Percentiles rank a stretch among this genome's conserved stretches.
phyloP scores from a whole-genome alignment of 2,113 vertebrate species.

The Onychostruthus taczanowskii region DNA sequence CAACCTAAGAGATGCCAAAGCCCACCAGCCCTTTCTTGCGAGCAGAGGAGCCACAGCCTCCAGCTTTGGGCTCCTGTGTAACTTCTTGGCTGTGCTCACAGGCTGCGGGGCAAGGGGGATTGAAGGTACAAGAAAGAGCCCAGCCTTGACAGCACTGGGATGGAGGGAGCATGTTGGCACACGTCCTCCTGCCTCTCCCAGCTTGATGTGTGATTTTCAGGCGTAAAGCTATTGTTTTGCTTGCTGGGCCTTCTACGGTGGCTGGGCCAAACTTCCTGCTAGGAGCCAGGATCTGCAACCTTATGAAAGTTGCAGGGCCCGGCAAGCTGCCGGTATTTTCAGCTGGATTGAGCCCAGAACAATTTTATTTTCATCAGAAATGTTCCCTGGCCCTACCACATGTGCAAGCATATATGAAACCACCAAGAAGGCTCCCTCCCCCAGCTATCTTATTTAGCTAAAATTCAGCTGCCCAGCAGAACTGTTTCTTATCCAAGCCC shows the following conservation, averaged over 20 bases:
- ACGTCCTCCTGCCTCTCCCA: neutral
- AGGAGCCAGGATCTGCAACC: conserved; percentile 59
- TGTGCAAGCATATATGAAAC: conserved; percentile 48
- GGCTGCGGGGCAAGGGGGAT: neutral
- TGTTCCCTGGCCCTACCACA: conserved; percentile 63
- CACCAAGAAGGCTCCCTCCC: conserved; percentile 64
- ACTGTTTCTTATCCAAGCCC: conserved; percentile 60
- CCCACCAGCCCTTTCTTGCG: neutral
- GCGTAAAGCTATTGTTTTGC: conserved; percentile 24
- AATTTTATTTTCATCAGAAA: conserved; percentile 69
- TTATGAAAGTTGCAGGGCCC: conserved; percentile 55
- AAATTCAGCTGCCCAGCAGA: conserved; percentile 61
- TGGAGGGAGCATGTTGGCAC: neutral
- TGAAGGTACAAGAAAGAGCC: neutral
- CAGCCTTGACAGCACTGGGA: fast-evolving
- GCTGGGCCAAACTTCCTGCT: conserved; percentile 29
- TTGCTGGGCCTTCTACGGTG: neutral
- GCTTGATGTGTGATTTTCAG: neutral
- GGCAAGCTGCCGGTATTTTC: conserved; percentile 53
- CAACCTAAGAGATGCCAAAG: neutral
- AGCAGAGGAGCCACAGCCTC: neutral
- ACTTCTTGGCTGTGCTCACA: neutral
- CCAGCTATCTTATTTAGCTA: conserved; percentile 56
- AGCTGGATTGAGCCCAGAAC: conserved; percentile 56
- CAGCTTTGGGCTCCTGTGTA: neutral